phyloP scores from a whole-genome alignment of 2,888 invertebrate genomes.

The Drosophila kambysellisi region DNA sequence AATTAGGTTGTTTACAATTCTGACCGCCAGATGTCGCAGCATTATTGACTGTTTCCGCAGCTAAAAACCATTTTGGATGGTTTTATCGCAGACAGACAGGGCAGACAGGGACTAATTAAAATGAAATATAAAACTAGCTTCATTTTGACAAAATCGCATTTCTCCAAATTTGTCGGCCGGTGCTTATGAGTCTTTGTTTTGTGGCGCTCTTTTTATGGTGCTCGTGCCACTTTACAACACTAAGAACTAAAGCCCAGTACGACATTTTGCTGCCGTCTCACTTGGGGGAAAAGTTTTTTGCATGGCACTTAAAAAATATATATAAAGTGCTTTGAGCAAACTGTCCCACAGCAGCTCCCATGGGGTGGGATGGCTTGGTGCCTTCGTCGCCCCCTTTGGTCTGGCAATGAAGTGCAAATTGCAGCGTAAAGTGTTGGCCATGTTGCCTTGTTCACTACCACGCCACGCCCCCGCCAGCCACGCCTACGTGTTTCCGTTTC shows the following conservation, averaged over 20 bases:
- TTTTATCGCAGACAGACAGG: background rate
- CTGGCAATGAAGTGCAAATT: slow-evolving; percentile 80
- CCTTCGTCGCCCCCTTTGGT: slow-evolving; percentile 5
- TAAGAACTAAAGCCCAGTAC: slow-evolving; percentile 41
- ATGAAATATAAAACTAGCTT: slow-evolving; percentile 15
- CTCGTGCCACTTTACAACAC: slow-evolving; percentile 50
- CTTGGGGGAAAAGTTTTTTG: slow-evolving; percentile 55
- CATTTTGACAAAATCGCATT: slow-evolving; percentile 30
- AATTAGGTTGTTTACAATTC: slow-evolving; percentile 44
- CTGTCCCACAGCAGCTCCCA: slow-evolving; percentile 47
- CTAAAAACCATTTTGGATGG: background rate
- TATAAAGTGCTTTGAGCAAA: slow-evolving; percentile 75
- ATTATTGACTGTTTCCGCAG: slow-evolving; percentile 20
- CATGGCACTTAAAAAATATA: slow-evolving; percentile 75
- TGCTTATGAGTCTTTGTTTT: slow-evolving; percentile 39
- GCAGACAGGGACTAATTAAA: slow-evolving; percentile 29
- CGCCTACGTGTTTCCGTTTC: slow-evolving; percentile 40
- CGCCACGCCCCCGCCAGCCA: slow-evolving; percentile 11
- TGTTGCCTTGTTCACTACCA: slow-evolving; percentile 43
- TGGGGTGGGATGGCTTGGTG: background rate
- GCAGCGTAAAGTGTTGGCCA: slow-evolving; percentile 72
- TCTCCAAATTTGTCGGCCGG: slow-evolving; percentile 2
- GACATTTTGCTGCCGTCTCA: slow-evolving; percentile 24
- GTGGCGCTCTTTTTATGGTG: slow-evolving; percentile 48
- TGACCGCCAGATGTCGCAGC: slow-evolving; percentile 38